Evolutionary conservation across 2,888 invertebrate species (phyloP).

Genomic region (Ariolimax columbianus): DNA sequence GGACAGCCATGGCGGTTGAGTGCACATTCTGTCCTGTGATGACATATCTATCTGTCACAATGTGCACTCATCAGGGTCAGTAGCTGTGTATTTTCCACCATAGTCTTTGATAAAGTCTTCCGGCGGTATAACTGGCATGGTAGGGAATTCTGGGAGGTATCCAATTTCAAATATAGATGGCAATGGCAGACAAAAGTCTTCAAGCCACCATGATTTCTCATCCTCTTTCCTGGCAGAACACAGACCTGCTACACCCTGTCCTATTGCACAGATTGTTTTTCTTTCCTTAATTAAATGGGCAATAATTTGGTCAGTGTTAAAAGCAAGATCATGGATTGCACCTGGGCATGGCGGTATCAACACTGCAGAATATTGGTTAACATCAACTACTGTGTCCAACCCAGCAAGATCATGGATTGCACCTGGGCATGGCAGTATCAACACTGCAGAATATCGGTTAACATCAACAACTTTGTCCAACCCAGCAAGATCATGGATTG

Average conservation of each 20-base stretch:
- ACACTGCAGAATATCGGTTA: no score
- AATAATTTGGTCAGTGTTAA: constrained; percentile 77
- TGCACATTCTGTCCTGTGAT: constrained; percentile 80
- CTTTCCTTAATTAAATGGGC: constrained; percentile 79
- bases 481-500: no score
- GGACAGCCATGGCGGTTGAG: constrained; percentile 80
- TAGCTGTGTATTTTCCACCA: constrained; percentile 78
- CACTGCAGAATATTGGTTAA: constrained; percentile 79
- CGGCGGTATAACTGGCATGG: constrained; percentile 77
- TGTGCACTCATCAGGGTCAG: constrained; percentile 79
- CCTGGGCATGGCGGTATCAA: constrained; percentile 79
- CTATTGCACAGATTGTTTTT: constrained; percentile 80
- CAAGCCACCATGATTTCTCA: constrained; percentile 76
- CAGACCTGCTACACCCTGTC: constrained; percentile 79
- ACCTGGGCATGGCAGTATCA: constrained; percentile 62
- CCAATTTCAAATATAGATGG: constrained; percentile 79
- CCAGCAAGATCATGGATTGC: no score
- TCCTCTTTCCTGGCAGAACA: constrained; percentile 74
- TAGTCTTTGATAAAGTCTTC: constrained; percentile 80
- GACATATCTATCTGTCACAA: constrained; percentile 79
- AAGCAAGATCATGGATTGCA: constrained; percentile 78
- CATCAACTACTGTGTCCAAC: no score
- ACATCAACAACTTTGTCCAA: no score
- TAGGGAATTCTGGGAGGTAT: constrained; percentile 76
- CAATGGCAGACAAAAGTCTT: constrained; percentile 78